Evolutionary conservation across 2,888 invertebrate species (phyloP).

Genomic region (Pemphredon lugubris): DNA sequence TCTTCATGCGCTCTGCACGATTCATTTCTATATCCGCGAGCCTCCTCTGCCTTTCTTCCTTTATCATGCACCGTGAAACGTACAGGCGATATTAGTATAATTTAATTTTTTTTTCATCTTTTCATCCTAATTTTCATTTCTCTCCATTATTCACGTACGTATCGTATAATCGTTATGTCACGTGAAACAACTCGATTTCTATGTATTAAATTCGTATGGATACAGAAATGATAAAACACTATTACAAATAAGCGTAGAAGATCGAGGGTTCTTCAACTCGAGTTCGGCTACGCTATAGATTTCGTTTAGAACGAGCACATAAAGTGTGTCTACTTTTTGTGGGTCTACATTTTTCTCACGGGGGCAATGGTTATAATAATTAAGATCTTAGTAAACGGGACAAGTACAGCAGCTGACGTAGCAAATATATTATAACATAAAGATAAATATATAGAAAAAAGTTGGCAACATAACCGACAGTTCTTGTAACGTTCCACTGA

Average conservation of each 20-base stretch:
- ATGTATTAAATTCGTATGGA: slow-evolving; percentile 14
- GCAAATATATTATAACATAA: slow-evolving; percentile 47
- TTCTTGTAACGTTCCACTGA: slow-evolving; percentile 50
- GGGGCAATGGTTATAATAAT: slow-evolving; percentile 10
- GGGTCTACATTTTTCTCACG: slow-evolving; percentile 1
- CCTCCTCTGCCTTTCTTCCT: slow-evolving; percentile 89
- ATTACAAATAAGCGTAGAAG: neutral
- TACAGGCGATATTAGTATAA: slow-evolving; percentile 36
- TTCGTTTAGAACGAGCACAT: neutral
- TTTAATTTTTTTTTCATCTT: slow-evolving; percentile 2
- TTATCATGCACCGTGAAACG: slow-evolving; percentile 66
- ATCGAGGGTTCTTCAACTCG: slow-evolving; percentile 17
- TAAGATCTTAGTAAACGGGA: slow-evolving; percentile 42
- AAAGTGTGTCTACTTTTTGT: slow-evolving; percentile 2
- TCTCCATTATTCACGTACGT: slow-evolving; percentile 21
- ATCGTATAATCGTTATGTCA: slow-evolving; percentile 12
- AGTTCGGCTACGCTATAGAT: slow-evolving; percentile 3
- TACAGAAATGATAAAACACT: slow-evolving; percentile 10
- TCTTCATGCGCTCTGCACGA: slow-evolving; percentile 85
- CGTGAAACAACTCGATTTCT: slow-evolving; percentile 12
- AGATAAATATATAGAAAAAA: slow-evolving; percentile 53
- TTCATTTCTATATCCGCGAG: slow-evolving; percentile 88
- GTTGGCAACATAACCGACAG: slow-evolving; percentile 53
- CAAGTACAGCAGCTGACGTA: slow-evolving; percentile 44
- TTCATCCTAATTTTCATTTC: slow-evolving; percentile 12